A percentile compares a stretch with the other conserved stretches of the same genome.
Evolutionary conservation across 2,888 invertebrate species (phyloP).

Genomic region (Drosophila kambysellisi): DNA sequence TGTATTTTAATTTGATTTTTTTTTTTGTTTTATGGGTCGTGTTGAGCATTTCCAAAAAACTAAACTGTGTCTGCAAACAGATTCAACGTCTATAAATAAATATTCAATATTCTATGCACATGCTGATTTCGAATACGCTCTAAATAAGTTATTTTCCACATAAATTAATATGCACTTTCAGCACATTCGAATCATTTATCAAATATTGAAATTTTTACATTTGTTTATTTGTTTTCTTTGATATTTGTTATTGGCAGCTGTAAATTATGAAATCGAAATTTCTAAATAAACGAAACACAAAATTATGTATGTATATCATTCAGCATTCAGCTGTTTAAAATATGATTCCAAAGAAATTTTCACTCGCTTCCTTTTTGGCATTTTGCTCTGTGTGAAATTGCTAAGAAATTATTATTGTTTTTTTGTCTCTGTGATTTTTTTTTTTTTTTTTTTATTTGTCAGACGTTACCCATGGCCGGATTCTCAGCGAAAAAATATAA

Average conservation of each 20-base stretch:
- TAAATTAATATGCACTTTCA: slow-evolving; percentile 30
- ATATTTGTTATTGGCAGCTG: slow-evolving; percentile 30
- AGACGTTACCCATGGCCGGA: slow-evolving; percentile 53
- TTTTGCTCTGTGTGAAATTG: slow-evolving; percentile 41
- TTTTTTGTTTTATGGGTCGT: slow-evolving; percentile 27
- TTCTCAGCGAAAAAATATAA: slow-evolving; percentile 44
- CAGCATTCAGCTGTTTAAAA: slow-evolving; percentile 9
- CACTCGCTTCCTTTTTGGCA: slow-evolving; percentile 35
- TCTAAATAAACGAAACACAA: slow-evolving; percentile 20
- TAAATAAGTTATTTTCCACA: slow-evolving; percentile 25
- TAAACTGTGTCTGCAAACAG: slow-evolving; percentile 38
- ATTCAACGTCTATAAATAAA: slow-evolving; percentile 58
- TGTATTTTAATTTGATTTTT: slow-evolving; percentile 10
- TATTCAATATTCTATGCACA: slow-evolving; percentile 44
- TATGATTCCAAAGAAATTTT: slow-evolving; percentile 47
- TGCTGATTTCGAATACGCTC: slow-evolving; percentile 25
- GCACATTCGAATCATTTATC: slow-evolving; percentile 25
- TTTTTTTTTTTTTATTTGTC: slow-evolving; percentile 22
- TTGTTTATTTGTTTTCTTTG: slow-evolving; percentile 2
- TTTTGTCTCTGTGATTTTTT: neutral
- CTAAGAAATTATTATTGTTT: slow-evolving; percentile 37
- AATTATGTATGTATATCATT: slow-evolving; percentile 9
- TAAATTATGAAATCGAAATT: slow-evolving; percentile 42
- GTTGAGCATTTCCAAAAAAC: slow-evolving; percentile 62
- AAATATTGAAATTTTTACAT: slow-evolving; percentile 3